phyloP scores from a whole-genome alignment of 1,140 invertebrate species.

The Drosophila parvula region DNA sequence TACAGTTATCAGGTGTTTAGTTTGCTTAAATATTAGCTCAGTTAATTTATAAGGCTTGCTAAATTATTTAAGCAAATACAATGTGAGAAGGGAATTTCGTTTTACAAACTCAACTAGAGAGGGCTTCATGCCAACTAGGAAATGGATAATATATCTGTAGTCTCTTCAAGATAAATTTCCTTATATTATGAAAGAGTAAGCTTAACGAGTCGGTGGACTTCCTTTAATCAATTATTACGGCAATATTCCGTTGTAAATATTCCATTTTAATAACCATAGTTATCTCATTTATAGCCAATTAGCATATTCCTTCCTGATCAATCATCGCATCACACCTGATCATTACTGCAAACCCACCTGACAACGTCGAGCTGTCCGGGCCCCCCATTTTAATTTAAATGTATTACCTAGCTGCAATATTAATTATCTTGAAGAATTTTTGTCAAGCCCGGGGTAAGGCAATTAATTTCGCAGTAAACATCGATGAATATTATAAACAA shows the following conservation, averaged over 20 bases:
- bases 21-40: conserved; percentile 32
- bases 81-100: conserved; percentile 23
- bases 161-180: background rate
- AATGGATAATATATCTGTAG: background rate
- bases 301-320: conserved; percentile 27
- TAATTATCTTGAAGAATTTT: conserved; percentile 40
- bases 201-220: background rate
- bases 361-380: conserved; percentile 11
- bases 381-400: conserved; percentile 21
- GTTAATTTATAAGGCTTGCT: conserved; percentile 17
- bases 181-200: too few species aligned
- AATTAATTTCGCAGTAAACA: conserved; percentile 21
- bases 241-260: conserved; percentile 2
- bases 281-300: conserved; percentile 14
- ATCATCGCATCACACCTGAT: conserved; percentile 30
- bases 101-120: background rate
- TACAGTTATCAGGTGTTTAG: conserved; percentile 15
- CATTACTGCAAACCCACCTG: conserved; percentile 10
- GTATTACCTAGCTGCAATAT: conserved; percentile 34
- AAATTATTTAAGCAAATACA: conserved; percentile 18
- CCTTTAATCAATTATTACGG: conserved; percentile 4
- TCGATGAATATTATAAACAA: conserved; percentile 13
- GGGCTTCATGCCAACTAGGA: background rate
- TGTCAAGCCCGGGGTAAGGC: conserved; percentile 16
- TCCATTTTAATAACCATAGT: background rate